Evolutionary conservation across 2,888 invertebrate species (phyloP), one percentile per base, ranked within the genome.

Genomic region (Xestia sexstrigata): DNA sequence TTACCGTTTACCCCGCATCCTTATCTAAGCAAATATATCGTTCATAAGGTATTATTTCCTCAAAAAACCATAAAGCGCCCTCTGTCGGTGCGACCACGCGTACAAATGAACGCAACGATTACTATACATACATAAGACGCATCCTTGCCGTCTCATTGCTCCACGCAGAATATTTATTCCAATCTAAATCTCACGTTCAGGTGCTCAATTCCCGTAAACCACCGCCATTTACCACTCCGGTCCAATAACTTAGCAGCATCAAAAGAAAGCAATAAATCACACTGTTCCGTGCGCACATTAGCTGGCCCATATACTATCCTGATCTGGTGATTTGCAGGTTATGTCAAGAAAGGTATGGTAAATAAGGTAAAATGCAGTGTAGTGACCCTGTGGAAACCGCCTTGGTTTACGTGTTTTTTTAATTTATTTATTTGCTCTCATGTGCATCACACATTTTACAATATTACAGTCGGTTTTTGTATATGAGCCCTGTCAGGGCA

Each of bases 201-300:
- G 74, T 69, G 55, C 60, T 69, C n/a, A 71, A 55, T 78, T 60
- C 42, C n/a, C 13, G 26, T 62, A 71, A 74, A 9, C 26, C 17
- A 45, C 23, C 9, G 23, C 65, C 83, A 58, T 62, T 68, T 60
- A 35, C 52, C 30, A 8, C 30, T 15, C n/a, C 30, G 39, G 15
- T 13, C 72, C 52, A 82, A 83, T 82, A 83, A 79, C 74, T 83
- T 71, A 74, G 55, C 20, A 35, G 39, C 65, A 70, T 83, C 71
- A 83, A 82, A 71, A 79, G 79, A 75, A 74, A 55, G 35, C 55
- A 35, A 75, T 82, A 83, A 83, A 82, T 82, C 71, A 52, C 30
- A 20, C 8, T 7, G 70, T 83, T 69, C 35, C 68, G 30, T 30
- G 49, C 58, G 26, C 58, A 45, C 68, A 70, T 74, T 79, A 74